Base-by-base conservation (phyloP, 92 coral and sea anemone species). In the Umimayanthus kanabou region DNA sequence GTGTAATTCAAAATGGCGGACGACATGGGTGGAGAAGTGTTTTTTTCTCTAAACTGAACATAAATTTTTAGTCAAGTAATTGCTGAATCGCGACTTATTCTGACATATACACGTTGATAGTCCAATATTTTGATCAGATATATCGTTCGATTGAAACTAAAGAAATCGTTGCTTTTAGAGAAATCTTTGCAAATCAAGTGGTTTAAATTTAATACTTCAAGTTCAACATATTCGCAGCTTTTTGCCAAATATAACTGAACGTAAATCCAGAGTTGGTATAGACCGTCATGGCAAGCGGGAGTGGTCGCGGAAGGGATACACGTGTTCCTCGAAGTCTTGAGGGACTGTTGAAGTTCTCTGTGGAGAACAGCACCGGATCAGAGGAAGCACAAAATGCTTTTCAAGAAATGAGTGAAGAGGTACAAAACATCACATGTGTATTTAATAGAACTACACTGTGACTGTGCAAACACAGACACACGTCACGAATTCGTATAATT, bases 371-470 rank as follows among this genome's bases (percentile, higher is more conserved):
- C 7, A 26, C 15, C 8, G 87, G 67, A 70, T 22, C 87, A 43
- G 87, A 82, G 40, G 67, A 69, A 43, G 66, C 87, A 14, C 87
- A 72, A 43, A 83, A 55, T 45, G 65, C 87, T 70, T 83, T 83
- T 71, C 64, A 83, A 70, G 87, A 83, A 83, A 83, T 83, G 87
- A 83, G 87, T 69, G 87, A 83, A 6, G 87, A 83, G 78, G 87
- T 81, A 77, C 25, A 23, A 4, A 4, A 5, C 69, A 5, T 20
- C 4, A 61, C 69, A 1, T 50, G 18, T 45, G 50, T 8, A 8
- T 6, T 45, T 45, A 45, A 5, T 45, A 45, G 7, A 45, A 45
- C 9, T 45, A 45, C 9, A 45, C 11, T 4, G 50, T 45, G 5
- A 45, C 11, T 4, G 50, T 45, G 5, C 50, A 45, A 6, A 45